Base-by-base conservation (phyloP, 2,888 invertebrate species). In the Drosophila stalkeri region DNA sequence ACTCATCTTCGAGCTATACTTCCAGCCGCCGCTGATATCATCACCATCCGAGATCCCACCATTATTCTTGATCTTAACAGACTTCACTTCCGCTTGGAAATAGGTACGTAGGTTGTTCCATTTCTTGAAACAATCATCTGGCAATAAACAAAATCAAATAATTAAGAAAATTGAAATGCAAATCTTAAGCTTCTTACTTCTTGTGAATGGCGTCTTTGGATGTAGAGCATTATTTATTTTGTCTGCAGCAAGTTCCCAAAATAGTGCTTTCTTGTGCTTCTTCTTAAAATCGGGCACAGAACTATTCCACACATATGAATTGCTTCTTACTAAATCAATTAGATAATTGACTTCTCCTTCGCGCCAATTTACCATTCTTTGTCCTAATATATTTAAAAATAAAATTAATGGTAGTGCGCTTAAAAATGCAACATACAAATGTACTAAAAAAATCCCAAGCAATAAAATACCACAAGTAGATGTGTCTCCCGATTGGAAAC, bases 31-130 rank as follows among this genome's bases (percentile, higher is more conserved):
- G 4, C 46, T 31, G 16, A 73, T 43, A 43, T 61, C 61, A 12
- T 73, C 73, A 4, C 23, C 41, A 8, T 75, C 64, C n/a, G 64
- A 55, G 16, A 55, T 23, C 9, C 59, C 51, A 3, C 49, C 46
- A 11, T 37, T 59, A 44, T 55, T 63, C 31, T 51, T 63, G 4
- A 64, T 18, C 31, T 74, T 74, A 16, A 52, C 33, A 6, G 74
- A 27, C 46, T 69, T 74, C 4, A 59, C 54, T 43, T 75, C 74
- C 1, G 75, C 62, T 41, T 56, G 54, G 6, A 61, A 74, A 69
- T 74, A 74, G 11, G 74, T 69, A 16, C 75, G 63, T 11, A 74
- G 51, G 56, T 75, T 75, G 60, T 64, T 69, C 74, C 74, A 74
- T 31, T 74, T 74, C 20, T 70, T 75, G 14, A 64, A 75, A 31